Evolutionary conservation across 2,888 invertebrate species (phyloP).

Genomic region (Caradrina kadenii): DNA sequence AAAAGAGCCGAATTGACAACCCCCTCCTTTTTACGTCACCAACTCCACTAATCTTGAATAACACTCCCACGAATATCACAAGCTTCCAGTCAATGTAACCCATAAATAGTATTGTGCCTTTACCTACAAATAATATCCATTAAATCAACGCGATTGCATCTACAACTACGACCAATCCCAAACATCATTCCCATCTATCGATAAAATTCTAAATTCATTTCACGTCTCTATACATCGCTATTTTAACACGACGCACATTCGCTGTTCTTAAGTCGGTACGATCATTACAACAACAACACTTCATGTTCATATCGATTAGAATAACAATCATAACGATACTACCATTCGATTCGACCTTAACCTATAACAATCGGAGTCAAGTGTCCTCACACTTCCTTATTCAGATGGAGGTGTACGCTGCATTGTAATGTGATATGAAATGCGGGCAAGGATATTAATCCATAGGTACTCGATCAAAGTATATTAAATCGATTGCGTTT

Average conservation of each 20-base stretch:
- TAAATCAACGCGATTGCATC: no score
- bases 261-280: conserved; percentile 31
- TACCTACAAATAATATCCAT: background rate
- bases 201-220: conserved; percentile 36
- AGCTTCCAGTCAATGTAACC: no score
- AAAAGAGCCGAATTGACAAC: no score
- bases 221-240: conserved; percentile 40
- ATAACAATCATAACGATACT: conserved; percentile 53
- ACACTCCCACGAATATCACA: background rate
- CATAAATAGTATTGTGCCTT: background rate
- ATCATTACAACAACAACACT: conserved; percentile 60
- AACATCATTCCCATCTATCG: conserved; percentile 3
- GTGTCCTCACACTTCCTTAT: conserved; percentile 75
- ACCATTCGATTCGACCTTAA: conserved; percentile 72
- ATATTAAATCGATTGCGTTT: conserved; percentile 26
- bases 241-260: conserved; percentile 36
- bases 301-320: conserved; percentile 55
- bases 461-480: conserved; percentile 38
- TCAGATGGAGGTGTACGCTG: conserved; percentile 67
- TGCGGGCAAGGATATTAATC: conserved; percentile 71
- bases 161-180: background rate
- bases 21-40: no score
- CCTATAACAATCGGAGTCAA: conserved; percentile 70
- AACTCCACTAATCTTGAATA: background rate
- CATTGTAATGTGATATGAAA: conserved; percentile 73